phyloP scores from a whole-genome alignment of 2,113 vertebrate species.

The Ariopsis seemanni region DNA sequence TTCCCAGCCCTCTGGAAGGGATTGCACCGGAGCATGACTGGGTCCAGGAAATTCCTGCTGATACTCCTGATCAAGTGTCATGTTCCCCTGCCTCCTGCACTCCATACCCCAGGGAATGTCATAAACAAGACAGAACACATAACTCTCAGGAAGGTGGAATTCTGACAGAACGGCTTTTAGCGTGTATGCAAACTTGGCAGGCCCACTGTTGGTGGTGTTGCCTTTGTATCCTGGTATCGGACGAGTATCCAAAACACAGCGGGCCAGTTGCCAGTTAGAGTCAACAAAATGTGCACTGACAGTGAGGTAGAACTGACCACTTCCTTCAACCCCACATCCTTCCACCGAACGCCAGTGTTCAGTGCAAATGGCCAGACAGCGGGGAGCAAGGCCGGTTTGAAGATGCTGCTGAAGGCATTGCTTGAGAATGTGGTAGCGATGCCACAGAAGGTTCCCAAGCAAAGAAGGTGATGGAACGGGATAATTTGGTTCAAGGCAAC shows the following conservation, averaged over 20 bases:
- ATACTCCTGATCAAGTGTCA: constrained; percentile 39
- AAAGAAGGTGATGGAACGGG: constrained; percentile 54
- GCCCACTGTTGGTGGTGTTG: constrained; percentile 15
- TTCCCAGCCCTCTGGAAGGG: constrained; percentile 56
- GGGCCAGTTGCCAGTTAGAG: constrained; percentile 62
- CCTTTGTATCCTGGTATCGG: constrained; percentile 41
- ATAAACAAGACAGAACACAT: constrained; percentile 63
- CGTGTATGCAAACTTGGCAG: constrained; percentile 47
- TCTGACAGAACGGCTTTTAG: constrained; percentile 55
- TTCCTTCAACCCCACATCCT: constrained; percentile 53
- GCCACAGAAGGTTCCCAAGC: constrained; percentile 63
- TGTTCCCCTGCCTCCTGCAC: constrained; percentile 8
- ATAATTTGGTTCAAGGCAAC: constrained; percentile 66
- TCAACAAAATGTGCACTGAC: constrained; percentile 65
- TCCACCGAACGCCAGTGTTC: constrained; percentile 63
- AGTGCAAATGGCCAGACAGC: constrained; percentile 57
- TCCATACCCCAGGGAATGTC: constrained; percentile 46
- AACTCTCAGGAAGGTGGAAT: constrained; percentile 57
- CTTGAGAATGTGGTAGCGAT: constrained; percentile 60
- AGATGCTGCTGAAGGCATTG: constrained; percentile 63
- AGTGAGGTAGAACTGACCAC: constrained; percentile 55
- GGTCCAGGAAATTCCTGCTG: constrained; percentile 44
- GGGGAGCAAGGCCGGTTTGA: constrained; percentile 52
- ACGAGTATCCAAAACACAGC: constrained; percentile 62
- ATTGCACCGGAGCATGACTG: constrained; percentile 36